Base-by-base conservation (phyloP, 2,888 invertebrate genomes). In the Cylindroiulus punctatus region DNA sequence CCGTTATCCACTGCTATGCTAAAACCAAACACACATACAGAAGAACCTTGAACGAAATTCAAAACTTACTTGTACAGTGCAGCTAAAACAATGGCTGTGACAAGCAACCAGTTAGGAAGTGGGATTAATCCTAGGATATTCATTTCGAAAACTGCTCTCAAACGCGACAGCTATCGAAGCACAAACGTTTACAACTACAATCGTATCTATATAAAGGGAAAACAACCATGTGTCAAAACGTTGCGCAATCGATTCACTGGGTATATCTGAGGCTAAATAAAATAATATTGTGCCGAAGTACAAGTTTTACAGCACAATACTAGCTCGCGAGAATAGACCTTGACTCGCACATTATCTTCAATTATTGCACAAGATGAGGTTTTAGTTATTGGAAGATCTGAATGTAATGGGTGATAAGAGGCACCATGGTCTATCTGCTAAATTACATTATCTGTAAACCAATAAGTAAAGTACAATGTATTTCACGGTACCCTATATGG, bases 41-140 rank as follows among this genome's bases (percentile, higher is more conserved):
- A 44, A 44, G 36, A 44, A 65, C 65, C 4, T 65, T 26, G 10
- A 57, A 57, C 10, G 22, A 65, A 65, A 65, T 65, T n/a, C 65
- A 4, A 65, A 22, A 65, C 65, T 65, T 65, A 65, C 65, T 65
- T 65, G 65, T 65, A 65, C 65, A 65, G 26, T 26, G 65, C 22
- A 26, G 26, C 26, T 26, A 65, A 65, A 65, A 65, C 26, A 65
- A 65, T 26, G 65, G 65, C 65, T 22, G 65, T 65, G 26, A 65
- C 22, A 22, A 65, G 8, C 65, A 65, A 26, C 65, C 65, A 65
- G 12, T 65, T 65, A 65, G 65, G 65, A 65, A 65, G 65, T 10
- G 65, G 8, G 26, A 65, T 26, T 65, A 65, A 65, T 65, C 65
- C 65, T n/a, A 65, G 65, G 10, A 65, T 65, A 65, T 65, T 26